These are phyloP conservation scores for Melanostoma scalare DNA, from an alignment of 2,888 invertebrate genomes.

Conservation along the genomic window DNA sequence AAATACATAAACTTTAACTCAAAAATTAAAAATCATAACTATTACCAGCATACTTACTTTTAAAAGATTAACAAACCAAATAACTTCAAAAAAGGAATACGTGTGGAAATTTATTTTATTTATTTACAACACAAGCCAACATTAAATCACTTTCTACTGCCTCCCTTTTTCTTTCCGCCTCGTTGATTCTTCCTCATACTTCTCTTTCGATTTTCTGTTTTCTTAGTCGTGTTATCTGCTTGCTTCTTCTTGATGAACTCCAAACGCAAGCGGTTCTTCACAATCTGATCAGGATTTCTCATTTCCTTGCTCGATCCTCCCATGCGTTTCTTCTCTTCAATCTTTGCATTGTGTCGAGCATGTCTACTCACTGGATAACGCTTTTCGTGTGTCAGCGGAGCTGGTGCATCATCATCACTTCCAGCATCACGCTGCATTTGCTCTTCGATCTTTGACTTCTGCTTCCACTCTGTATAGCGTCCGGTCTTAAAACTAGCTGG, in stretches of 20 bases:
- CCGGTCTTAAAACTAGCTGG: slow-evolving; percentile 97
- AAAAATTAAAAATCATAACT: no score
- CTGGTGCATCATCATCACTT: slow-evolving; percentile 77
- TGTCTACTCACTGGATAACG: slow-evolving; percentile 86
- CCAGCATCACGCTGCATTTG: slow-evolving; percentile 79
- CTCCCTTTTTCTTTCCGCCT: slow-evolving; percentile 46
- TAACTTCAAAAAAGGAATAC: background rate
- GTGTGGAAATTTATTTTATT: background rate
- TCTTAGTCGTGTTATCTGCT: slow-evolving; percentile 81
- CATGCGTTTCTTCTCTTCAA: slow-evolving; percentile 84
- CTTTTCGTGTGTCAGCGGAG: slow-evolving; percentile 77
- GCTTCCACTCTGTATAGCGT: slow-evolving; percentile 93
- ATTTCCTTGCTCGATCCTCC: slow-evolving; percentile 84
- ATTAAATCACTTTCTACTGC: slow-evolving; percentile 18
- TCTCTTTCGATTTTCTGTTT: slow-evolving; percentile 81
- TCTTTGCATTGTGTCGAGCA: slow-evolving; percentile 90
- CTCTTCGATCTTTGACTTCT: slow-evolving; percentile 84
- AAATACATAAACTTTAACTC: no score
- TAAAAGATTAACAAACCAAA: background rate
- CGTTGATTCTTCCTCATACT: slow-evolving; percentile 79
- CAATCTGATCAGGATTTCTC: slow-evolving; percentile 89
- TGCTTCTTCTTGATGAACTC: slow-evolving; percentile 86
- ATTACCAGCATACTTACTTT: background rate
- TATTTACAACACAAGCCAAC: slow-evolving; percentile 14
- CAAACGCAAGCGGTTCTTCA: slow-evolving; percentile 86